Percentiles rank a stretch among this genome's conserved stretches.
phyloP scores from a whole-genome alignment of 2,113 vertebrate genomes.

The Salvelinus namaycush region DNA sequence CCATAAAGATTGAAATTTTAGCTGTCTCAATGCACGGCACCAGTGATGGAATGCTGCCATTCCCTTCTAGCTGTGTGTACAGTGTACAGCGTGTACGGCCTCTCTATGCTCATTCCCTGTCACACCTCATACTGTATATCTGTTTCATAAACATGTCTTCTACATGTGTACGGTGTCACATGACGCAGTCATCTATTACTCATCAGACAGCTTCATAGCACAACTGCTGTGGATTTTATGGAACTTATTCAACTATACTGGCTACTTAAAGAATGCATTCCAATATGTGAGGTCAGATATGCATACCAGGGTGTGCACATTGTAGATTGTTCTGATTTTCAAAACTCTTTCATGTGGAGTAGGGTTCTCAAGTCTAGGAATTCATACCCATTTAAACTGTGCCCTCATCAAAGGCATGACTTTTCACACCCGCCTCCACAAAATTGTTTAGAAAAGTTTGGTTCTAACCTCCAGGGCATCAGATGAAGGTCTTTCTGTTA shows the following conservation, averaged over 20 bases:
- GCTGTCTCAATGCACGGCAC: constrained; percentile 36
- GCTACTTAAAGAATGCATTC: background rate
- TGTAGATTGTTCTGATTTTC: too few species aligned
- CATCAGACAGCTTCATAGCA: background rate
- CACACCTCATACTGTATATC: constrained; percentile 11
- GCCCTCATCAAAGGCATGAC: background rate
- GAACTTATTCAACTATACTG: background rate
- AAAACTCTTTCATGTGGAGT: too few species aligned
- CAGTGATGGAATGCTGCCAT: constrained; percentile 44
- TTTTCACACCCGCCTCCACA: background rate
- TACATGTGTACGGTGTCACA: constrained; percentile 14
- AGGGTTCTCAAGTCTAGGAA: too few species aligned
- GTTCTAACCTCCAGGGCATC: background rate
- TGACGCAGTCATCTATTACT: background rate
- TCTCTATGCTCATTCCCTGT: background rate
- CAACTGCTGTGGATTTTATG: background rate
- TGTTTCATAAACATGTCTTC: background rate
- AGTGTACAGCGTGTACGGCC: constrained; percentile 13
- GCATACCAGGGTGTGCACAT: background rate
- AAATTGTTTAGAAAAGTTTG: background rate
- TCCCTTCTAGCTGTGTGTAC: constrained; percentile 14
- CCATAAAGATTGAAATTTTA: constrained; percentile 26
- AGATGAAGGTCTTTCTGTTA: background rate
- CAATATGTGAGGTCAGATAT: background rate
- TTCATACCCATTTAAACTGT: background rate